Base-by-base conservation (phyloP, 2,113 vertebrate genomes). In the Lycocorax pyrrhopterus region DNA sequence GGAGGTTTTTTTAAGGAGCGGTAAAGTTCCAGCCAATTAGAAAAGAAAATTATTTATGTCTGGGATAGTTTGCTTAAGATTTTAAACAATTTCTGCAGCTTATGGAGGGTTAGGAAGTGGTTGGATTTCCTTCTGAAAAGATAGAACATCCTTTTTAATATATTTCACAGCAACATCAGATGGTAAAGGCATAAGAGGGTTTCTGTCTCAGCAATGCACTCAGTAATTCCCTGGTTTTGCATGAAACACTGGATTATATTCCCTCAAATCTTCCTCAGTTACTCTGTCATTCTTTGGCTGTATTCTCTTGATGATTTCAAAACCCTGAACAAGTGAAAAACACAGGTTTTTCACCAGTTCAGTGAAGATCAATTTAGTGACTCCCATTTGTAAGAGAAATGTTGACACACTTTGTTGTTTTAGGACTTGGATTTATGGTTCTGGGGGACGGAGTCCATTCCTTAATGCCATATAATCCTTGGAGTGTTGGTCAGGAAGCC, bases 61-160 rank as follows among this genome's bases (percentile, higher is more conserved):
- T 87, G 77, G 83, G 52, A 37, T 85, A 47, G 64, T 93, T 95
- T 86, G 51, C 60, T 23, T 93, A 73, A 86, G 67, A 44, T 86
- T 94, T 95, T 51, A 84, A 87, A 56, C 77, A 63, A 73, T 93
- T 89, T 86, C 43, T 94, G 75, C 68, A 58, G 64, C 37, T 71
- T 85, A 23, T 41, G 75, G 88, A 69, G 84, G 26, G 83, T 86
- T 77, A 56, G 89, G 51, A 90, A 87, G 63, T 7, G 30, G 55
- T 64, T 96, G 83, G 94, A 90, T 90, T 96, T 95, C 73, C 86
- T 95, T 80, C 90, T 84, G 90, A 85, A 64, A 77, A 52, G 30
- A 35, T 53, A 30, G 49, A 72, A 52, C 20, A 29, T 84, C 1
- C 13, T 59, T 88, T 75, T 82, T 53, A 59, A 72, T 82, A 3